Conservation (phyloP, 2,888 invertebrate genomes). For the Callimorpha dominula region DNA sequence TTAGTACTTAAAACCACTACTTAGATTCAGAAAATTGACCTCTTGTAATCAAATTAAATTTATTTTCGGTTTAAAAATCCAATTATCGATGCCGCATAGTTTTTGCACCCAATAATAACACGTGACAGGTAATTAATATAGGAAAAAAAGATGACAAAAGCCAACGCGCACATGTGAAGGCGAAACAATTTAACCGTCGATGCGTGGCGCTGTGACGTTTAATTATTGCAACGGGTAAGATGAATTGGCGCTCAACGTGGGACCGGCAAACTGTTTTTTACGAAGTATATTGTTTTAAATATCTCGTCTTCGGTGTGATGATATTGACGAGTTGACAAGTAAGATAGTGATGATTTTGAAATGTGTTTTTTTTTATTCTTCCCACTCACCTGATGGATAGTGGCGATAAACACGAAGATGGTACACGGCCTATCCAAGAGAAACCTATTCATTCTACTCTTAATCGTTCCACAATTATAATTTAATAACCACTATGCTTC, state of each 20-base stretch:
- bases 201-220: constrained; percentile 59
- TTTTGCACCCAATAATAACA: constrained; percentile 39
- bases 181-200: constrained; percentile 57
- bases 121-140: constrained; percentile 49
- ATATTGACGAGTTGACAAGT: no score
- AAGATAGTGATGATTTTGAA: no score
- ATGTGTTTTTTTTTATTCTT: no score
- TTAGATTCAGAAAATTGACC: not conserved
- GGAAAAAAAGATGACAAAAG: constrained; percentile 44
- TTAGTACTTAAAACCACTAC: no score
- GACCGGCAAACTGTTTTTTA: constrained; percentile 25
- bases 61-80: not conserved
- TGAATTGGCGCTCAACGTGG: constrained; percentile 49
- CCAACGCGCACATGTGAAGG: constrained; percentile 39
- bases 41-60: not conserved
- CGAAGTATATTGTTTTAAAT: constrained; percentile 11
- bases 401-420: no score
- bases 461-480: no score
- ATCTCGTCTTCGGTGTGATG: not conserved
- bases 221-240: constrained; percentile 57
- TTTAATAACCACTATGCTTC: no score
- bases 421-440: no score
- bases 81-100: constrained; percentile 23
- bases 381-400: no score
- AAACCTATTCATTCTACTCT: no score